phyloP scores from a whole-genome alignment of 2,113 vertebrate species.

The Rhinopomastus cyanomelas region DNA sequence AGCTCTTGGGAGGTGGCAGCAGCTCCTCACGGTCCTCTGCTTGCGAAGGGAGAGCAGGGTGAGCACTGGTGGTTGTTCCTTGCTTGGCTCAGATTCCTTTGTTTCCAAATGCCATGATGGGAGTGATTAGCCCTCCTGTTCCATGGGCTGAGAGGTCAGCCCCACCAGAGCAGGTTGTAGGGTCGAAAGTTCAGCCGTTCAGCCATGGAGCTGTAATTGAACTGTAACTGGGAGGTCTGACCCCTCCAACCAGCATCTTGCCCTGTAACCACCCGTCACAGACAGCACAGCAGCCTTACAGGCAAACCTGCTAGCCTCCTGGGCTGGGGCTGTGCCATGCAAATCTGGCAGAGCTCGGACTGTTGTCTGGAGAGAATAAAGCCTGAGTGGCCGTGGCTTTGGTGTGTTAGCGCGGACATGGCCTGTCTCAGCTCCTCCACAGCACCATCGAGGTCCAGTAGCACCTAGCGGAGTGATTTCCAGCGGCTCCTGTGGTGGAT shows the following conservation, averaged over 20 bases:
- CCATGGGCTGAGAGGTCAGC: neutral
- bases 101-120: neutral
- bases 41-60: neutral
- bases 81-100: neutral
- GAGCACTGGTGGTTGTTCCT: neutral
- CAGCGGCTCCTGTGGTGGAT: neutral
- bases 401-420: accelerated
- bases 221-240: neutral
- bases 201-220: neutral
- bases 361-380: neutral
- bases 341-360: neutral
- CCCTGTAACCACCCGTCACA: neutral
- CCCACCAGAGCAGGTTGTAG: neutral
- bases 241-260: neutral
- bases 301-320: neutral
- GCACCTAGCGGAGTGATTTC: neutral
- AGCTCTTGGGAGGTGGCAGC: neutral
- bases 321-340: neutral
- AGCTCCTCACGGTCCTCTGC: neutral
- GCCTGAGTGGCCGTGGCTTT: accelerated
- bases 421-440: neutral
- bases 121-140: neutral
- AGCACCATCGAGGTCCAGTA: neutral
- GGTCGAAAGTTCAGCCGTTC: neutral
- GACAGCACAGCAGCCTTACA: neutral